Evolutionary conservation across 1,140 invertebrate genomes (phyloP), one percentile per base, ranked within the genome.

Genomic region (Archegozetes longisetosus): DNA sequence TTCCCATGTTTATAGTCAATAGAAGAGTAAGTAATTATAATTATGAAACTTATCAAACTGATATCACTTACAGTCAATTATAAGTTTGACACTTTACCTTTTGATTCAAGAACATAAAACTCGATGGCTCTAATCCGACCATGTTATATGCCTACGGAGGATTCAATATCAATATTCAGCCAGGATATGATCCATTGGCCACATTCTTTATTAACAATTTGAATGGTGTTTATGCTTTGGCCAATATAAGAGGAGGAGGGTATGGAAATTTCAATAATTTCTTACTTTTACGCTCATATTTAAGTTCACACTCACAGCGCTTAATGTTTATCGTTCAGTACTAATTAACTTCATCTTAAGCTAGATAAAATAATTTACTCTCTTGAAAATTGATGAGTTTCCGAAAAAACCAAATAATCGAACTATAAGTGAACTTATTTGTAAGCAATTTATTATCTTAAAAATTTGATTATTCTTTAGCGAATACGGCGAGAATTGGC

Each of bases 401-500:
- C n/a, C n/a, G n/a, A n/a, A n/a, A n/a, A n/a, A n/a, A n/a, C n/a
- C n/a, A n/a, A n/a, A n/a, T n/a, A n/a, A n/a, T n/a, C n/a, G n/a
- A n/a, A n/a, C n/a, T n/a, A n/a, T n/a, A n/a, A n/a, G n/a, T n/a
- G n/a, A n/a, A n/a, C n/a, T n/a, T n/a, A n/a, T n/a, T n/a, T n/a
- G n/a, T n/a, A n/a, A n/a, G n/a, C n/a, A n/a, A n/a, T n/a, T n/a
- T n/a, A n/a, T 40, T 9, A 40, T 40, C 17, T 40, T 6, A 40
- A 9, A 9, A 40, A 40, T 9, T 40, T 40, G 32, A 40, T 40
- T 40, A 9, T 17, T 9, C 17, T 9, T 40, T 17, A 40, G 91
- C 0, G 94, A 98, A 74, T 98, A 97, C 74, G 94, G 94, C 47
- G 88, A 95, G 72, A 82, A 81, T 55, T 98, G 95, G 95, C 93